Conservation (phyloP, 2,113 vertebrate genomes). For the Misgurnus anguillicaudatus region DNA sequence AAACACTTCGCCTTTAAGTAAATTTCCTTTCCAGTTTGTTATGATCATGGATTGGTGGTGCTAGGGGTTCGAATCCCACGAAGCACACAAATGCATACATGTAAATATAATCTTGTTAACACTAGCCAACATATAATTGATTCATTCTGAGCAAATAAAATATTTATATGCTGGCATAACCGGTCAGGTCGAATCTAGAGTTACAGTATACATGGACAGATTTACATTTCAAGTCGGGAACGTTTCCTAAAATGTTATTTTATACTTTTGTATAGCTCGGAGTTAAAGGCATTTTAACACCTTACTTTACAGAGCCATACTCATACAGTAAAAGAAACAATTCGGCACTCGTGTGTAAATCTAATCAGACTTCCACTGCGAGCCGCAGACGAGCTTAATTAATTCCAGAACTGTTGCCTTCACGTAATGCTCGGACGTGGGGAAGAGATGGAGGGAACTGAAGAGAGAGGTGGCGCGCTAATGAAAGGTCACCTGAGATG, state of each 20-base stretch:
- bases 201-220: not conserved
- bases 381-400: conserved; percentile 92
- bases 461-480: conserved; percentile 61
- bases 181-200: not conserved
- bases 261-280: conserved; percentile 21
- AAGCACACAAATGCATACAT: too few species aligned
- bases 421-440: conserved; percentile 73
- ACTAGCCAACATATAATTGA: not conserved
- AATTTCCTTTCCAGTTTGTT: too few species aligned
- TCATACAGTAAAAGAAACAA: conserved; percentile 78
- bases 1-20: too few species aligned
- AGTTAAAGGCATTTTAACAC: conserved; percentile 77
- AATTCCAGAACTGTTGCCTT: conserved; percentile 87
- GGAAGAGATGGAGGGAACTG: conserved; percentile 33
- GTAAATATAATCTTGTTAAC: too few species aligned
- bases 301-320: conserved; percentile 91
- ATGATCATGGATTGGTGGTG: too few species aligned
- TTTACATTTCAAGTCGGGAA: not conserved
- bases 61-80: too few species aligned
- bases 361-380: conserved; percentile 81
- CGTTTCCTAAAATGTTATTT: conserved; percentile 12
- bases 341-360: conserved; percentile 89
- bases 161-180: not conserved
- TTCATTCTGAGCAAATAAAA: not conserved
- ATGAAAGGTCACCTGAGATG: conserved; percentile 83